Percentiles rank a stretch among this genome's conserved stretches.
Evolutionary conservation across 1,140 invertebrate genomes (phyloP).

Genomic region (Cecropterus lyciades): DNA sequence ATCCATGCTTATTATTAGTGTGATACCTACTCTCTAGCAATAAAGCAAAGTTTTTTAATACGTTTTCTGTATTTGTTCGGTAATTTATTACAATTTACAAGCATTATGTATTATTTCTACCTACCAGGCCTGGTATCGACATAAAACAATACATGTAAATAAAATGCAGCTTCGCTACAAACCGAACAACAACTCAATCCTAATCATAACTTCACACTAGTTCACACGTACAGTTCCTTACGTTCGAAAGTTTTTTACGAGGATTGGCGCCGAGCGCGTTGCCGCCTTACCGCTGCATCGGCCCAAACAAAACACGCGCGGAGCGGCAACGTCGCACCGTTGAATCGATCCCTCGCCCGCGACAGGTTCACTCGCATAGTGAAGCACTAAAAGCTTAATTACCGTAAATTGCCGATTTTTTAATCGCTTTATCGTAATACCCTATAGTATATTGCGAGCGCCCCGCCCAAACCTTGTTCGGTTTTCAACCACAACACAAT

Average conservation of each 20-base stretch:
- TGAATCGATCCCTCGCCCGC: constrained; percentile 67
- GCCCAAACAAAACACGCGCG: constrained; percentile 75
- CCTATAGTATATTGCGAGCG: constrained; percentile 14
- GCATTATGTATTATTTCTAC: no score
- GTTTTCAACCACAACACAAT: constrained; percentile 13
- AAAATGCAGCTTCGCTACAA: constrained; percentile 8
- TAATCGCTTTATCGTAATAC: constrained; percentile 44
- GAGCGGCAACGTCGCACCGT: constrained; percentile 65
- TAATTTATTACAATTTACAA: no score
- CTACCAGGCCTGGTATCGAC: no score
- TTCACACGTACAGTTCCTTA: constrained; percentile 18
- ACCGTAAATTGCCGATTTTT: constrained; percentile 66
- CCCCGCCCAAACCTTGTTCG: constrained; percentile 27
- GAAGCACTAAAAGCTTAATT: constrained; percentile 72
- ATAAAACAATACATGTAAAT: not conserved
- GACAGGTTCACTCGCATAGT: constrained; percentile 62
- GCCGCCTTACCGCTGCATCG: constrained; percentile 28
- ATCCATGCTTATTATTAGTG: no score
- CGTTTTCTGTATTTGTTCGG: no score
- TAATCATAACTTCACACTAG: constrained; percentile 31
- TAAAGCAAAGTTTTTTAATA: no score
- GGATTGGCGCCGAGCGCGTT: constrained; percentile 44
- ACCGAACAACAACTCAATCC: constrained; percentile 10
- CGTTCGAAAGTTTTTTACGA: constrained; percentile 50
- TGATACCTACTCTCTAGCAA: no score